Conservation (phyloP, 35 echinoderm and acorn worm genomes). For the Antedon bifida region DNA sequence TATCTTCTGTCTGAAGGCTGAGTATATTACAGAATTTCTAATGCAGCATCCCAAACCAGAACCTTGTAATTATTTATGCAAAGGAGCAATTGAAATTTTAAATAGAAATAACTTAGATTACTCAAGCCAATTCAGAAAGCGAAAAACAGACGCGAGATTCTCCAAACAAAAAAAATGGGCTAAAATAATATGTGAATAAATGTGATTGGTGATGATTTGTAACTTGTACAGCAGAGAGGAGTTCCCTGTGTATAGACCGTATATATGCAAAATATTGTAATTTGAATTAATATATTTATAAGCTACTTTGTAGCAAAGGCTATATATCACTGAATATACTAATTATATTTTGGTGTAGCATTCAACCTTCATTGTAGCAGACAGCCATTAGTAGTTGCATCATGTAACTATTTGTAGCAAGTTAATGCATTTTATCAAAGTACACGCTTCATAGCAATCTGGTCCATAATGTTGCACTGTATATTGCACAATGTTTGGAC, state of each 20-base stretch:
- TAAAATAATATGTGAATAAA: too few relatives aligned
- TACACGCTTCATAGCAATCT: background rate
- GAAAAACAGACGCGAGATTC: background rate
- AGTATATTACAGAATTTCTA: conserved; percentile 85
- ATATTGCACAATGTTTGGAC: background rate
- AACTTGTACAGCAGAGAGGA: too few relatives aligned
- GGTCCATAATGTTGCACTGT: too few relatives aligned
- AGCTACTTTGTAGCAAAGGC: too few relatives aligned
- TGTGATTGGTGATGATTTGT: too few relatives aligned
- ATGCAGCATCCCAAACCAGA: conserved; percentile 47
- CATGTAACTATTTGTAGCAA: background rate
- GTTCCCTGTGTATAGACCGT: too few relatives aligned
- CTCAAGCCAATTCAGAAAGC: background rate
- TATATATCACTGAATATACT: too few relatives aligned
- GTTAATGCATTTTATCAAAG: background rate
- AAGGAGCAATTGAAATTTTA: conserved; percentile 43
- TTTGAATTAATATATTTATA: too few relatives aligned
- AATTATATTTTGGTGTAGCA: too few relatives aligned
- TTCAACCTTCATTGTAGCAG: background rate
- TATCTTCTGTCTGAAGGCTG: conserved; percentile 71
- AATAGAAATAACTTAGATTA: background rate
- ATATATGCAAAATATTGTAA: too few relatives aligned
- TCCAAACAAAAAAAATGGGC: background rate
- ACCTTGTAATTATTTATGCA: conserved; percentile 38
- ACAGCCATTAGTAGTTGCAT: background rate